These are phyloP conservation scores for Leucoraja erinaceus DNA, from an alignment of 2,113 vertebrate species.

Conservation along the genomic window DNA sequence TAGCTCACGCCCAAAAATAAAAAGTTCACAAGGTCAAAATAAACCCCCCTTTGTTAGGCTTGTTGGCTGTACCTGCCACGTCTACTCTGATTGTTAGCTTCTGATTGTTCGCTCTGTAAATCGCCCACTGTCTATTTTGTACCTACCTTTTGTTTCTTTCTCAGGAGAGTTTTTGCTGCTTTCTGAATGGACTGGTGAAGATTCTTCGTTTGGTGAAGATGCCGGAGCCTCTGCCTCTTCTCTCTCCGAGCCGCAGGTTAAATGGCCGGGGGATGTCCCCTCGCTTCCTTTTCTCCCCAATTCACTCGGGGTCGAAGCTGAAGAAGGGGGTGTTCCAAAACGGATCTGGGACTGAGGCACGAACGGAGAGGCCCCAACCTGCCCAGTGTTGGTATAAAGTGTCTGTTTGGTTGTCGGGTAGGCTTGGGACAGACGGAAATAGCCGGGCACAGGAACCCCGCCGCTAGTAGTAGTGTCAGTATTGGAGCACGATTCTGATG, in stretches of 20 bases:
- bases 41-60: constrained; percentile 25
- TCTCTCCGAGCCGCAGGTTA: constrained; percentile 65
- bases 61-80: constrained; percentile 33
- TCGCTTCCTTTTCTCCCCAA: constrained; percentile 68
- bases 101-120: constrained; percentile 21
- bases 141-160: constrained; percentile 81
- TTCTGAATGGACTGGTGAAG: constrained; percentile 81
- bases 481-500: constrained; percentile 63
- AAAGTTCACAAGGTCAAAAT: constrained; percentile 64
- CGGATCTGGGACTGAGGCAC: constrained; percentile 66
- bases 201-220: constrained; percentile 79
- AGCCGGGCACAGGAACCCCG: constrained; percentile 87
- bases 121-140: constrained; percentile 10
- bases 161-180: constrained; percentile 73
- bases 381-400: constrained; percentile 59
- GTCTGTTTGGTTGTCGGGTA: constrained; percentile 76
- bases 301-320: constrained; percentile 62
- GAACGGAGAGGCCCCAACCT: constrained; percentile 67
- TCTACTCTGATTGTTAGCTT: constrained; percentile 23
- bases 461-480: constrained; percentile 49
- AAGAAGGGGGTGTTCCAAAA: constrained; percentile 66
- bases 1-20: constrained; percentile 63
- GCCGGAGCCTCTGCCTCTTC: constrained; percentile 75
- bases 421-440: constrained; percentile 94
- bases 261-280: constrained; percentile 63